These are phyloP conservation scores for Melipona bicolor DNA, from an alignment of 2,888 invertebrate genomes.

Conservation along the genomic window DNA sequence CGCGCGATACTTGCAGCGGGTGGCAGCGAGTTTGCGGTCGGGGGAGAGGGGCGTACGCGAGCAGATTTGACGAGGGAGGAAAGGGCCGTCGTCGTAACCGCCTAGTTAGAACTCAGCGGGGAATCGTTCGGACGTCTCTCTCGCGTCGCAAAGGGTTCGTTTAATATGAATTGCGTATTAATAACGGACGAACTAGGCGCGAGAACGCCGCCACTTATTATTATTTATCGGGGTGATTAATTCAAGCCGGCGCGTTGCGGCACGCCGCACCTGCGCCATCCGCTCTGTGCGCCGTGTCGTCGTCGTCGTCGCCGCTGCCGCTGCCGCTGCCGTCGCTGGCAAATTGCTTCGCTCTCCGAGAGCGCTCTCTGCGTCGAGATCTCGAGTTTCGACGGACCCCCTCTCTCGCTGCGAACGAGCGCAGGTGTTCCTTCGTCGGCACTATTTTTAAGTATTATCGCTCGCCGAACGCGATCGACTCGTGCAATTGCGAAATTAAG, in stretches of 20 bases:
- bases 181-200: conserved; percentile 82
- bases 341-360: conserved; percentile 68
- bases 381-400: conserved; percentile 19
- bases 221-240: conserved; percentile 83
- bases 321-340: conserved; percentile 22
- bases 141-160: conserved; percentile 71
- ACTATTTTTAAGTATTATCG: neutral
- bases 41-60: conserved; percentile 13
- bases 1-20: conserved; percentile 52
- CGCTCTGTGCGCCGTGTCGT: neutral
- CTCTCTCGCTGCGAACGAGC: neutral
- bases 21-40: conserved; percentile 44
- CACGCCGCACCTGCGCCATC: conserved; percentile 75
- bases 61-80: conserved; percentile 31
- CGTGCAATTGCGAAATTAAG: neutral
- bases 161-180: conserved; percentile 84
- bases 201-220: conserved; percentile 78
- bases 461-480: neutral
- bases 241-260: conserved; percentile 78
- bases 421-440: conserved; percentile 24
- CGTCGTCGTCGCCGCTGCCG: too few relatives aligned
- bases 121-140: conserved; percentile 40
- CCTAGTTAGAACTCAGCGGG: conserved; percentile 35
- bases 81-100: conserved; percentile 5
- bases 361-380: conserved; percentile 53